Evolutionary conservation across 2,797 vertebrate genomes (phyloP).

Genomic region (Gymnodraco acuticeps): DNA sequence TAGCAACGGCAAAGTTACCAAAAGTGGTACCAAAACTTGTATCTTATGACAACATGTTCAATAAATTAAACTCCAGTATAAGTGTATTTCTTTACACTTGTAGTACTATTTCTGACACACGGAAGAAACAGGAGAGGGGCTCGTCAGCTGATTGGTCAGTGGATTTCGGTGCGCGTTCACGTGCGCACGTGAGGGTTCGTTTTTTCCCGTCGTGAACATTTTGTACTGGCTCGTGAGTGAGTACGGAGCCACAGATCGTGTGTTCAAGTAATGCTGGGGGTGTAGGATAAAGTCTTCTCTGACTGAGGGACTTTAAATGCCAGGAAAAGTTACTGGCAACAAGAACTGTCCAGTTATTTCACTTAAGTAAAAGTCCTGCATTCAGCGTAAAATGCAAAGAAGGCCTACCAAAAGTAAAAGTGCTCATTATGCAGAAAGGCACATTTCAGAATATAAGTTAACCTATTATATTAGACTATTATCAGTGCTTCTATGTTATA

Average conservation of each 20-base stretch:
- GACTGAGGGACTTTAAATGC: neutral
- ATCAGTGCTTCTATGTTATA: no score
- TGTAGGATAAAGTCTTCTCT: neutral
- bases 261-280: neutral
- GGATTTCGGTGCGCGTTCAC: conserved; percentile 59
- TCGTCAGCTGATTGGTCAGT: conserved; percentile 68
- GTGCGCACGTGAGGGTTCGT: conserved; percentile 68
- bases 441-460: no score
- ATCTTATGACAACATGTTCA: neutral
- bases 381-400: no score
- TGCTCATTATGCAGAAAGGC: no score
- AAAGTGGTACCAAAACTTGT: conserved; percentile 37
- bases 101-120: neutral
- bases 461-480: no score
- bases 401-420: no score
- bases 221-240: conserved; percentile 58
- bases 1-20: conserved; percentile 76
- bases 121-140: neutral
- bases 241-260: conserved; percentile 23
- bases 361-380: no score
- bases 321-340: neutral
- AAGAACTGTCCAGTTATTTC: no score
- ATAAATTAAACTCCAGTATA: accelerated
- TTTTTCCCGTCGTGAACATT: conserved; percentile 71
- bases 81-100: accelerated